phyloP scores from a whole-genome alignment of 2,113 vertebrate species.

The Noctilio leporinus region DNA sequence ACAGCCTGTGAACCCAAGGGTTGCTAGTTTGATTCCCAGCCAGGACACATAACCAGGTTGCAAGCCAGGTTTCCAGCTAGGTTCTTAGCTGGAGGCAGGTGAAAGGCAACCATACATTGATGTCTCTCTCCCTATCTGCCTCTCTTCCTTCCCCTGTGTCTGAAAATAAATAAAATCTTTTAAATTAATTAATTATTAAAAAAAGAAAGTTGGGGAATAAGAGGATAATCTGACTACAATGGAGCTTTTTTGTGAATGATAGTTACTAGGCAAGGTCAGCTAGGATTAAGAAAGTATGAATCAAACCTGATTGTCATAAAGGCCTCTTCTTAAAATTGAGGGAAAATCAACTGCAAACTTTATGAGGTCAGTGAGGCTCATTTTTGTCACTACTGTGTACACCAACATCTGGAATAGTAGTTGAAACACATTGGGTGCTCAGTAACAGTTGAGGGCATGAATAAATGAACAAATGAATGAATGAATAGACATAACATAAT shows the following conservation, averaged over 20 bases:
- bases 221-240: background rate
- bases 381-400: background rate
- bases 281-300: background rate
- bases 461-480: background rate
- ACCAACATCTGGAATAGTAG: background rate
- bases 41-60: no score
- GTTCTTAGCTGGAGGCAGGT: no score
- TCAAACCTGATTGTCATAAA: background rate
- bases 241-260: background rate
- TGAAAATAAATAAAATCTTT: no score
- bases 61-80: no score
- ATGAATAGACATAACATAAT: background rate
- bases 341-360: background rate
- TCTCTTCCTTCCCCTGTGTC: no score
- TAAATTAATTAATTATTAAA: no score
- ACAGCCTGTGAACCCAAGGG: no score
- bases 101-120: no score
- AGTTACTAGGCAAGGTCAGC: background rate
- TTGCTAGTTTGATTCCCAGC: no score
- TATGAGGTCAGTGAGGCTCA: background rate
- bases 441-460: background rate
- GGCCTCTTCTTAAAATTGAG: background rate
- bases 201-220: no score
- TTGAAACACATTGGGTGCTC: background rate
- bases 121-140: no score